Evolutionary conservation across 2,113 vertebrate species (phyloP).

Genomic region (Scartelaos histophorus): DNA sequence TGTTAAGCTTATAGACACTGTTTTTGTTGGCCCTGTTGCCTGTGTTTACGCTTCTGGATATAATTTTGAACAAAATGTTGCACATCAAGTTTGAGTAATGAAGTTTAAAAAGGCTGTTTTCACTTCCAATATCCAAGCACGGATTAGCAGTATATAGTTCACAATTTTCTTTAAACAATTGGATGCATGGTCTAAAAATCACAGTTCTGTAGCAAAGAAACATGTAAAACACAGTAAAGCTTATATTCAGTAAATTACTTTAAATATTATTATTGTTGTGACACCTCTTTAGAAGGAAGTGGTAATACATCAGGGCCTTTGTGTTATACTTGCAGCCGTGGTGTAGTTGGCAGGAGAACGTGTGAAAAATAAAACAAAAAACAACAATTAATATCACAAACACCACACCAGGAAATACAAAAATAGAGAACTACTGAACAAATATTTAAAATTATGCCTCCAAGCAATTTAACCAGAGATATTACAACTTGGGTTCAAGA

Average conservation of each 20-base stretch:
- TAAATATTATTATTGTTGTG: background rate
- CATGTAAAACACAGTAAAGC: background rate
- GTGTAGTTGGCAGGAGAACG: conserved; percentile 35
- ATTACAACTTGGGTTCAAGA: background rate
- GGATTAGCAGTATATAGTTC: background rate
- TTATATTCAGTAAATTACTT: background rate
- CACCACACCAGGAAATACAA: background rate
- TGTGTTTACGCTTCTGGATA: background rate
- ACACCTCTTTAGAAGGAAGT: conserved; percentile 16
- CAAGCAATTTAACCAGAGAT: background rate
- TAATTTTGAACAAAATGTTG: background rate
- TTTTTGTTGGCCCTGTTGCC: background rate
- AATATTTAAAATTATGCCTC: background rate
- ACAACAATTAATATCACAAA: background rate
- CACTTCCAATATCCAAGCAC: no score
- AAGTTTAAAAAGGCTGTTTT: no score
- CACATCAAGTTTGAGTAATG: background rate
- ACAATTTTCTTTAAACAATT: background rate
- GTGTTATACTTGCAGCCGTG: conserved; percentile 10
- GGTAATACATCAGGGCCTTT: conserved; percentile 16
- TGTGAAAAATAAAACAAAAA: conserved; percentile 55
- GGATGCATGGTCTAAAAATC: background rate
- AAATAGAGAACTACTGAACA: background rate
- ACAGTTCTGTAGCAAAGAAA: background rate
- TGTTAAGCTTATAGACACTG: no score